Conservation (phyloP, 2,797 vertebrate genomes). For the Clarias laeviceps region DNA sequence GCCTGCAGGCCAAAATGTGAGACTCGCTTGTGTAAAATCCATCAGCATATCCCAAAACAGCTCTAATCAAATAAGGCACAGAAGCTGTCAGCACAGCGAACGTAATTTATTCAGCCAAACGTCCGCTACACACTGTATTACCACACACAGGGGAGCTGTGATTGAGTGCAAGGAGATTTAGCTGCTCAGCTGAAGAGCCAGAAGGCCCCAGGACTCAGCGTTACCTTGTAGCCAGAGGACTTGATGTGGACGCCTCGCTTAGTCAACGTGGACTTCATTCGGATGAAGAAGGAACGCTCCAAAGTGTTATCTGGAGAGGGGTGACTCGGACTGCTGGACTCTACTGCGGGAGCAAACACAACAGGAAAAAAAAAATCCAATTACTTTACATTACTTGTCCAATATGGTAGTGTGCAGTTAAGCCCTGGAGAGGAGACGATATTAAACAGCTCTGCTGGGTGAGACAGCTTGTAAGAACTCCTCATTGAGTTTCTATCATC, state of each 20-base stretch:
- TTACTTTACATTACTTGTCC: conserved; percentile 56
- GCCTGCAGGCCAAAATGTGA: conserved; percentile 32
- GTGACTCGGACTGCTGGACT: conserved; percentile 92
- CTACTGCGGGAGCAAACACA: conserved; percentile 77
- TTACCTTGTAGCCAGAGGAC: conserved; percentile 97
- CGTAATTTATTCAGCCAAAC: conserved; percentile 47
- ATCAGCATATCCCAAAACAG: conserved; percentile 45
- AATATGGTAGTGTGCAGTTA: conserved; percentile 48
- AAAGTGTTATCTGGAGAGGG: conserved; percentile 89
- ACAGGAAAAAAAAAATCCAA: conserved; percentile 54
- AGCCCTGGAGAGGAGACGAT: conserved; percentile 51
- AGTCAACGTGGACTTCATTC: conserved; percentile 99
- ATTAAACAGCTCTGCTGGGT: conserved; percentile 45
- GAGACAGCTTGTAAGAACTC: conserved; percentile 51
- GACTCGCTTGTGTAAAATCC: conserved; percentile 31
- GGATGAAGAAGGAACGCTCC: conserved; percentile 96
- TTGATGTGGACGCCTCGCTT: conserved; percentile 99
- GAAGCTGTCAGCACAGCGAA: conserved; percentile 35
- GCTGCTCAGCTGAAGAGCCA: conserved; percentile 21
- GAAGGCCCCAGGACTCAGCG: conserved; percentile 1
- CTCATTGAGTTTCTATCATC: conserved; percentile 62
- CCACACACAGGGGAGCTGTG: conserved; percentile 46
- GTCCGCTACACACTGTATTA: conserved; percentile 45
- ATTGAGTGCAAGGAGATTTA: conserved; percentile 41
- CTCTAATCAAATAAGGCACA: conserved; percentile 49